Evolutionary conservation across 2,113 vertebrate genomes (phyloP), one percentile per base, ranked within the genome.

Genomic region (Hipposideros armiger): DNA sequence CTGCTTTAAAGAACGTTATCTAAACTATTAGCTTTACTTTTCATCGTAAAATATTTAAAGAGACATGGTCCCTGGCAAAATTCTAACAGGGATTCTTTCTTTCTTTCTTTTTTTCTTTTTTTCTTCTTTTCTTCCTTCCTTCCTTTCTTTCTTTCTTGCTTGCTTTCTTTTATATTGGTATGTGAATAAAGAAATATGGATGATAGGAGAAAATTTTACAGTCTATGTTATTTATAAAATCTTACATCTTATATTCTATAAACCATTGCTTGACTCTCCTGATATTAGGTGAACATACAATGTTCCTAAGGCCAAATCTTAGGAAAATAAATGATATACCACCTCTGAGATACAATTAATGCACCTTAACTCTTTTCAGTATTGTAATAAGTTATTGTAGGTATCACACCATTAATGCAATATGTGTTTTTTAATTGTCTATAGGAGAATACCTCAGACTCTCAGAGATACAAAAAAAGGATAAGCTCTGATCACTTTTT

Each of bases 1-100:
- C 74, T 95, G 26, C 64, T 26, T 96, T 96, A 95, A 95, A 84
- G 42, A 96, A 80, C 56, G 76, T 66, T 69, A 69, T 84, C 32
- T 72, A 92, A 80, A 66, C 36, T 66, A 77, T 89, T 88, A 91
- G 32, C 74, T 96, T 95, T 95, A 54, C 16, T 73, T 93, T 94
- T 91, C 16, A 73, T 95, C 24, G 47, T 77, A 95, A 67, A 94
- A 89, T 95, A 91, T 95, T 47, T 82, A 87, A 92, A 66, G 17
- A 95, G 72, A 82, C 92, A 95, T 50, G 54, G 17, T 19, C 10
- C 8, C 30, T 87, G 50, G 32, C 3, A 91, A 86, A 17, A 70
- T 91, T 72, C 66, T 77, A 14, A 32, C 6, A 67, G n/a, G 32
- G 11, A 77, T 69, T 90, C 50, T 30, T 62, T 70, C 19, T 17